Evolutionary conservation across 2,113 vertebrate species (phyloP).

Genomic region (Sterrhoptilus dennistouni): DNA sequence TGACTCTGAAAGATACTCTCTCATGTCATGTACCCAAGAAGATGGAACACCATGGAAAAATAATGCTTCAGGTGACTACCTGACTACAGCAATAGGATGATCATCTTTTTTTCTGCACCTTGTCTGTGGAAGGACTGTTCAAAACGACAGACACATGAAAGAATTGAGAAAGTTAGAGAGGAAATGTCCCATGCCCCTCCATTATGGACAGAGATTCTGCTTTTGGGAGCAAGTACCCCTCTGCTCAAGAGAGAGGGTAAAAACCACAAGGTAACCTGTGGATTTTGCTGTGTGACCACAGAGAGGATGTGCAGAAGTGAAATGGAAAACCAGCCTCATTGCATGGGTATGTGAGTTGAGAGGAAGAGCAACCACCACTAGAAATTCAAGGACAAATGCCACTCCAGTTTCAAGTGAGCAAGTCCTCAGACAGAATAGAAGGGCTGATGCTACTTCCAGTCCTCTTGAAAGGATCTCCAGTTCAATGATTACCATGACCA

Average conservation of each 20-base stretch:
- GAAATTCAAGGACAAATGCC: not conserved
- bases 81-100: not conserved
- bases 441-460: not conserved
- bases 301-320: not conserved
- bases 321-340: not conserved
- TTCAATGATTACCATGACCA: not conserved
- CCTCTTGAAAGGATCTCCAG: not conserved
- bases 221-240: not conserved
- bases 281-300: not conserved
- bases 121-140: not conserved
- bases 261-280: too few species aligned
- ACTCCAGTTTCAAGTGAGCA: not conserved
- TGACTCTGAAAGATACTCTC: not conserved
- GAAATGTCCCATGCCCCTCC: not conserved
- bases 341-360: not conserved
- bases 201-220: not conserved
- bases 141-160: not conserved
- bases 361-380: not conserved
- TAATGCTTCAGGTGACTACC: not conserved
- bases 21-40: not conserved
- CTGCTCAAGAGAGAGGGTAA: not conserved
- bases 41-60: not conserved
- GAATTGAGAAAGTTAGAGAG: accelerated
- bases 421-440: not conserved
- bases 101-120: not conserved